These are phyloP conservation scores for Lamellibrachia columna DNA, from an alignment of 2,888 invertebrate genomes.

Conservation along the genomic window DNA sequence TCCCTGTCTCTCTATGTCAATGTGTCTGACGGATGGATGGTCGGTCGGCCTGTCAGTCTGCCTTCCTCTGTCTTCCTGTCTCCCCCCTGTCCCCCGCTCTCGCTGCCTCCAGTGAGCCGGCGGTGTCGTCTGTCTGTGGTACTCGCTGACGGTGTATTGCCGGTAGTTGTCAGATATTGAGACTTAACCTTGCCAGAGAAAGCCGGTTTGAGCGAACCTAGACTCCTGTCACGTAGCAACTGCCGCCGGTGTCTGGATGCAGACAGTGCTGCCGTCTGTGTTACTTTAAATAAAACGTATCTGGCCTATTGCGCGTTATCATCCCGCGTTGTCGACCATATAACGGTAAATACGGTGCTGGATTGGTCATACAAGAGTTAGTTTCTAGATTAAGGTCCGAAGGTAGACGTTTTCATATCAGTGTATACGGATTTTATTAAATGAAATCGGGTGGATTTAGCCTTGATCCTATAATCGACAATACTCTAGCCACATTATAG, in stretches of 20 bases:
- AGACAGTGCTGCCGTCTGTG: slow-evolving; percentile 9
- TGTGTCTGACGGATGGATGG: background rate
- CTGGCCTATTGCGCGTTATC: too few relatives aligned
- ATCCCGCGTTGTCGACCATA: too few relatives aligned
- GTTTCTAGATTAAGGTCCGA: too few relatives aligned
- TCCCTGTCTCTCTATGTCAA: background rate
- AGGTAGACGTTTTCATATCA: too few relatives aligned
- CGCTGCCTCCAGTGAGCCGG: background rate
- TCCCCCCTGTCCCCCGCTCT: background rate
- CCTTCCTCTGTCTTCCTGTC: background rate
- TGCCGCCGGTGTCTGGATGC: background rate
- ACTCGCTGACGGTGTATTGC: background rate
- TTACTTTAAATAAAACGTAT: background rate
- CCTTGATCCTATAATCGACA: too few relatives aligned
- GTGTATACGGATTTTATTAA: too few relatives aligned
- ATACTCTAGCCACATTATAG: too few relatives aligned
- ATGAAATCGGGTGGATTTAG: too few relatives aligned
- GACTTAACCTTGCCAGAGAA: background rate
- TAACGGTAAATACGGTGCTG: too few relatives aligned
- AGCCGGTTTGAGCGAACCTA: background rate
- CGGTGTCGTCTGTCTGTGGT: background rate
- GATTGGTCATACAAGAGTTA: too few relatives aligned
- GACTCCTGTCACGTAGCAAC: background rate
- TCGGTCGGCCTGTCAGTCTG: background rate
- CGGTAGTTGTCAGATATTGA: background rate